Conservation (phyloP, 1,140 invertebrate species). For the Vanessa atalanta region DNA sequence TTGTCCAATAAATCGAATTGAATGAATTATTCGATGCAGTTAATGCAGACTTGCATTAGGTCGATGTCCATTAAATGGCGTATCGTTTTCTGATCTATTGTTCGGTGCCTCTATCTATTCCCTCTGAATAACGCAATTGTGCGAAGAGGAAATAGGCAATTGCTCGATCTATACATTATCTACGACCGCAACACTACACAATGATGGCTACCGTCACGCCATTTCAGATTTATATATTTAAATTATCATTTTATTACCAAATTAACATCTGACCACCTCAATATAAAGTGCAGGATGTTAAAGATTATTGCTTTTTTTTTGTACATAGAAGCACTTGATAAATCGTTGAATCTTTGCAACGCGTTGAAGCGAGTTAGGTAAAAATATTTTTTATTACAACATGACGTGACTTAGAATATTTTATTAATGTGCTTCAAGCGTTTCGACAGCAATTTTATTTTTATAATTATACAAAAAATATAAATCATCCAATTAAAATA, state of each 20-base stretch:
- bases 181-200: slow-evolving; percentile 35
- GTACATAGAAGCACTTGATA: slow-evolving; percentile 16
- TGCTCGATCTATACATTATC: slow-evolving; percentile 47
- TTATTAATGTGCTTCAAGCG: slow-evolving; percentile 29
- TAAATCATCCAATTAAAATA: slow-evolving; percentile 74
- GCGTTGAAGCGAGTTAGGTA: slow-evolving; percentile 31
- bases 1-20: background rate
- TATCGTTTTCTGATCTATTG: slow-evolving; percentile 59
- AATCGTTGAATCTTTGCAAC: slow-evolving; percentile 7
- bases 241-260: slow-evolving; percentile 10
- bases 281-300: slow-evolving; percentile 20
- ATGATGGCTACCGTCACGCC: slow-evolving; percentile 40
- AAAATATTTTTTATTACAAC: slow-evolving; percentile 38
- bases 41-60: slow-evolving; percentile 21
- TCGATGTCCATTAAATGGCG: slow-evolving; percentile 29
- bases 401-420: slow-evolving; percentile 55
- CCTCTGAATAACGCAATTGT: slow-evolving; percentile 64
- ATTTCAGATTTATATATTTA: slow-evolving; percentile 28
- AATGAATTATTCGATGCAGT: no score
- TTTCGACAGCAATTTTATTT: slow-evolving; percentile 24
- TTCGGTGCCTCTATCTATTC: slow-evolving; percentile 63
- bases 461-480: slow-evolving; percentile 54
- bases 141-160: slow-evolving; percentile 66
- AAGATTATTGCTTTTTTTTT: slow-evolving; percentile 1
- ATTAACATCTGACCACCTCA: background rate